Evolutionary conservation across 2,888 invertebrate genomes (phyloP), one percentile per base, ranked within the genome.

Genomic region (Tetragonula carbonaria): DNA sequence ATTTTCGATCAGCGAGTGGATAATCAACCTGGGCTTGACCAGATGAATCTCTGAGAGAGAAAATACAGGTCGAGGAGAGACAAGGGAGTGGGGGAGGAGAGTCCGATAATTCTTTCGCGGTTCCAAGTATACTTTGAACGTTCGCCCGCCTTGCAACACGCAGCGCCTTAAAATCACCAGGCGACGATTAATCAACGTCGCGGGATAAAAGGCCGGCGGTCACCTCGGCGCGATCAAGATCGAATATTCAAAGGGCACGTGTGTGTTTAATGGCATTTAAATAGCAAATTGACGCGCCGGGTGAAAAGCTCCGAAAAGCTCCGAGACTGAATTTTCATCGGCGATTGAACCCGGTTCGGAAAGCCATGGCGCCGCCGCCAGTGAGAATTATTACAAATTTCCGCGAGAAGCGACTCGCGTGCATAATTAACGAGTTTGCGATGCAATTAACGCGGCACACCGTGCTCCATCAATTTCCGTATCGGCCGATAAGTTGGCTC

Each of bases 351-450:
- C 57, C 53, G 8, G 28, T 74, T 28, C 51, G 53, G 53, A 57
- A 45, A 53, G 38, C 53, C 53, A 62, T 62, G 33, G 14, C 55
- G 50, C 1, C 38, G 8, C 38, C 5, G 38, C 28, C 16, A 14
- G 51, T 51, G 23, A 51, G 28, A 74, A 68, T 74, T 68, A 75
- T 74, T 74, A 74, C 68, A 62, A 74, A 79, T 79, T 74, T 79
- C 67, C 67, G 50, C 45, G 67, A 28, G 28, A 53, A 68, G 62
- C 68, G 79, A 28, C 59, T 75, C 62, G 53, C 71, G 28, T 72
- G 65, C 67, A 79, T 68, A 79, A 79, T 79, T 68, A 75, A 79
- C 68, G 75, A 68, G 75, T 79, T 79, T 66, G 68, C 75, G 62
- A 68, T 53, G 68, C 68, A 68, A 79, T 79, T 79, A 75, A 38